Conservation (phyloP, 1,140 invertebrate genomes). For the Leptopilina boulardi region DNA sequence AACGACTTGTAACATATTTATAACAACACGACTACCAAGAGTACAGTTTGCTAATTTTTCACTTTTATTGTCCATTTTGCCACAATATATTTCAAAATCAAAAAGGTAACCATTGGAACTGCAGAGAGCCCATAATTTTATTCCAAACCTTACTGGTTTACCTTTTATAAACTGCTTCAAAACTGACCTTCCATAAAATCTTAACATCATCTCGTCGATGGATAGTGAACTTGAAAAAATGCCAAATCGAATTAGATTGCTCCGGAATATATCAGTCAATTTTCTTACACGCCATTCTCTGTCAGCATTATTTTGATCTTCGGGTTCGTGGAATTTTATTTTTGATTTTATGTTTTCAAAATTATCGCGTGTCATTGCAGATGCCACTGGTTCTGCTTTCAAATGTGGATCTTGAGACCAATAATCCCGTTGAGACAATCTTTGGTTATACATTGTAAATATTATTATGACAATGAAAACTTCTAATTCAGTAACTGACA, state of each 20-base stretch:
- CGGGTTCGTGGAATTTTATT: neutral
- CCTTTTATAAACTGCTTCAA: conserved; percentile 45
- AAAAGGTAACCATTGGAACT: conserved; percentile 42
- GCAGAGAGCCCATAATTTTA: conserved; percentile 50
- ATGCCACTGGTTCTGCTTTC: too few relatives aligned
- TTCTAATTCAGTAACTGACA: too few relatives aligned
- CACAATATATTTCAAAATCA: conserved; percentile 51
- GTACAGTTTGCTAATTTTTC: conserved; percentile 31
- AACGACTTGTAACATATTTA: conserved; percentile 3
- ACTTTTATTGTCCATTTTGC: conserved; percentile 34
- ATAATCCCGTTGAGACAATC: too few relatives aligned
- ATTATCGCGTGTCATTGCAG: too few relatives aligned
- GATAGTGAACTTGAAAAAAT: conserved; percentile 34
- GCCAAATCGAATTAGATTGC: conserved; percentile 42
- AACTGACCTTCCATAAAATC: conserved; percentile 37
- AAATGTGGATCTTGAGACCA: too few relatives aligned
- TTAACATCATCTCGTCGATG: conserved; percentile 45
- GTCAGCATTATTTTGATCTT: conserved; percentile 15
- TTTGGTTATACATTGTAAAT: too few relatives aligned
- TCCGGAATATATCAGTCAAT: conserved; percentile 40
- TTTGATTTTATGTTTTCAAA: too few relatives aligned
- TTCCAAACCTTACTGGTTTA: conserved; percentile 46
- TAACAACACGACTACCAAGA: conserved; percentile 34
- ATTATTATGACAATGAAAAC: too few relatives aligned
- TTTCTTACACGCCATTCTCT: conserved; percentile 38